These are phyloP conservation scores for Brachionus plicatilis DNA, from an alignment of 1,140 invertebrate species.

Conservation along the genomic window DNA sequence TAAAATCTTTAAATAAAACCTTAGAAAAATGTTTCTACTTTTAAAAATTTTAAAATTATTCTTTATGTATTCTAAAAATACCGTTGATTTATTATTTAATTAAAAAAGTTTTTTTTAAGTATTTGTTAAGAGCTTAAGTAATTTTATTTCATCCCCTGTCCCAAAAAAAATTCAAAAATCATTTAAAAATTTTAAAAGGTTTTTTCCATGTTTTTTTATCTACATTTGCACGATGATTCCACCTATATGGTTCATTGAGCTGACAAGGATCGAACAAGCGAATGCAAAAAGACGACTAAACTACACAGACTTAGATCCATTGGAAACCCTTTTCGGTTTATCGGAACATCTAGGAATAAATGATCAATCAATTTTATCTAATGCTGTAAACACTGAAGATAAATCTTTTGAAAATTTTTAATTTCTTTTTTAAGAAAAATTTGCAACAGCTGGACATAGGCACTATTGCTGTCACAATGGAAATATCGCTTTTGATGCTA, in stretches of 20 bases:
- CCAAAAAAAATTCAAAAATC: too few relatives aligned
- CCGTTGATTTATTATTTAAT: background rate
- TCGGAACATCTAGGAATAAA: constrained; percentile 4
- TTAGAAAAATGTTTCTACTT: too few relatives aligned
- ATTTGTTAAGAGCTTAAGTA: background rate
- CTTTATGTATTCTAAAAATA: background rate
- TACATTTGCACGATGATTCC: constrained; percentile 40
- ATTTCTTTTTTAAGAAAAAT: background rate
- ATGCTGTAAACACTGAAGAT: background rate
- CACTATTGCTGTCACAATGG: constrained; percentile 15
- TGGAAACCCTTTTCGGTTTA: constrained; percentile 5
- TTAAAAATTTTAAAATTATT: too few relatives aligned
- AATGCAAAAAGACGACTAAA: background rate
- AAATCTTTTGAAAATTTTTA: background rate
- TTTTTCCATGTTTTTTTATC: constrained; percentile 40
- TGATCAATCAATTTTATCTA: constrained; percentile 33
- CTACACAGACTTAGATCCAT: background rate
- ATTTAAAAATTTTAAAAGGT: background rate
- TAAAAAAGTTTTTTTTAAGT: background rate
- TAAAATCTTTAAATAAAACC: too few relatives aligned
- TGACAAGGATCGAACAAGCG: constrained; percentile 7
- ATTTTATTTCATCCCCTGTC: background rate
- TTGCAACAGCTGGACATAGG: constrained; percentile 19
- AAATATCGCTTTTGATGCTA: constrained; percentile 34
- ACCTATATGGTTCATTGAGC: constrained; percentile 37